These are phyloP conservation scores for Bovichtus variegatus DNA, from an alignment of 2,797 vertebrate species.

Conservation along the genomic window DNA sequence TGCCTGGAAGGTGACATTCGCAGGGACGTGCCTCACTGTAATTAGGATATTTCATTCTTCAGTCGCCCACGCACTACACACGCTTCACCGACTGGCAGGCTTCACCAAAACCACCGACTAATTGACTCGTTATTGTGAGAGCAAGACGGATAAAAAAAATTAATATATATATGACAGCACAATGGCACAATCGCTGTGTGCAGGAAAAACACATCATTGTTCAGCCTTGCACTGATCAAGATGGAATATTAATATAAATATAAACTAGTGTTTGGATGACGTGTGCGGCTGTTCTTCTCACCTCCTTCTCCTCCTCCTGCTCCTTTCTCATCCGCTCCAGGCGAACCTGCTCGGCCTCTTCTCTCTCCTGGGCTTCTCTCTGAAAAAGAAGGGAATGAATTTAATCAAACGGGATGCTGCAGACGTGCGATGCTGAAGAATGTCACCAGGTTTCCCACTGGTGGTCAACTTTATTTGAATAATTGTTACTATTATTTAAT, in stretches of 20 bases:
- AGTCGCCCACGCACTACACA: slow-evolving; percentile 41
- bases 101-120: slow-evolving; percentile 68
- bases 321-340: slow-evolving; percentile 96
- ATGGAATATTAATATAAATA: slow-evolving; percentile 32
- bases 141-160: slow-evolving; percentile 13
- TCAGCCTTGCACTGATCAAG: slow-evolving; percentile 12
- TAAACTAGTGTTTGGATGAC: too few species aligned
- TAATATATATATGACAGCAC: slow-evolving; percentile 1
- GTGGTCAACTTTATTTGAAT: not conserved
- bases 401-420: not conserved
- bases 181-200: slow-evolving; percentile 6
- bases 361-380: slow-evolving; percentile 98
- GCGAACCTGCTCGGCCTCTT: slow-evolving; percentile 97
- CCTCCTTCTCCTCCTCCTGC: slow-evolving; percentile 98
- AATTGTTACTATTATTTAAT: too few species aligned
- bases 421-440: not conserved
- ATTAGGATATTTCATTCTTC: slow-evolving; percentile 66
- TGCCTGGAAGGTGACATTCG: slow-evolving; percentile 72
- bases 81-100: slow-evolving; percentile 47
- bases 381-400: slow-evolving; percentile 70
- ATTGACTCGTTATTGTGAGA: slow-evolving; percentile 60
- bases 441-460: not conserved
- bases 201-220: slow-evolving; percentile 25
- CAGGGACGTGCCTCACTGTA: slow-evolving; percentile 56
- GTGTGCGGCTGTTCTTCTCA: slow-evolving; percentile 63